Conservation (phyloP, 2,797 vertebrate genomes). For the Tragopan temminckii region DNA sequence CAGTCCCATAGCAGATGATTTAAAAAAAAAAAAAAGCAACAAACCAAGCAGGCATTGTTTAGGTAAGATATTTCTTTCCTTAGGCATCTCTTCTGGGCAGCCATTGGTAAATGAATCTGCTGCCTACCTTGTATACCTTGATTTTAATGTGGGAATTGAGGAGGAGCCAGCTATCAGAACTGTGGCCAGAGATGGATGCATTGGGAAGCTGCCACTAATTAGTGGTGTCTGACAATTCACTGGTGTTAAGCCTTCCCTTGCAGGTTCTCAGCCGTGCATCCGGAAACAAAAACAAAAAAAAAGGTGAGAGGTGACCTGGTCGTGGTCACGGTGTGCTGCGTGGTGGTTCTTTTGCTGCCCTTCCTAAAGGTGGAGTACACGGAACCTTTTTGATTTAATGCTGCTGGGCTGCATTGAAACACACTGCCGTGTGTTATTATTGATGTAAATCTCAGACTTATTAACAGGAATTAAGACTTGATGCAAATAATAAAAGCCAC, state of each 20-base stretch:
- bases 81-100: conserved; percentile 43
- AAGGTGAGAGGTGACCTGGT: background rate
- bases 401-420: background rate
- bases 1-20: background rate
- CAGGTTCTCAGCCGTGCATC: background rate
- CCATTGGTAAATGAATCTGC: conserved; percentile 28
- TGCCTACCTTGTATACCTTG: conserved; percentile 35
- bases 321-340: background rate
- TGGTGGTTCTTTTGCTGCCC: background rate
- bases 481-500: background rate
- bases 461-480: background rate
- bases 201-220: conserved; percentile 65
- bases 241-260: conserved; percentile 27
- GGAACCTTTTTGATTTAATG: background rate
- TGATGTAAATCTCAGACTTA: background rate
- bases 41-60: background rate
- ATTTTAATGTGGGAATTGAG: conserved; percentile 26
- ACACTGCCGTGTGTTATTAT: background rate
- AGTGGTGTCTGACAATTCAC: conserved; percentile 38
- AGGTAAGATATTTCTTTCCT: conserved; percentile 21
- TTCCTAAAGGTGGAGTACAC: background rate
- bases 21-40: background rate
- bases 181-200: conserved; percentile 28
- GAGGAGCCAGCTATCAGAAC: background rate
- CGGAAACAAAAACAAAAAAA: background rate